Evolutionary conservation across 2,797 vertebrate genomes (phyloP), one percentile per base, ranked within the genome.

Genomic region (Ceyx erithaca): DNA sequence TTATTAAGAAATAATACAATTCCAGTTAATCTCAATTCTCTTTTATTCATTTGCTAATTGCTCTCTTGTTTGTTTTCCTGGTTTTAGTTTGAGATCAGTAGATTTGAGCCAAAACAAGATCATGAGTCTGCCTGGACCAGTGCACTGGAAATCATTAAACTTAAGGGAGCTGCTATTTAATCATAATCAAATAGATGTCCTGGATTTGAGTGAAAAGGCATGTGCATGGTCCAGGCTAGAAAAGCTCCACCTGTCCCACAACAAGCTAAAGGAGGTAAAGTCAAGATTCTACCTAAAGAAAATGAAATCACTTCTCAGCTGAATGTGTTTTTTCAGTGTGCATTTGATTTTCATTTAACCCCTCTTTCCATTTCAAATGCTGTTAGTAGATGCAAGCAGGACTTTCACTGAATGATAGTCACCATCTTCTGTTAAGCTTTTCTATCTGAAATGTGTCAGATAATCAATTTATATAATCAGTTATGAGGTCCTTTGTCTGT

Each of bases 151-250:
- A 45, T 99, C 99, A 23, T 85, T 96, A 58, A 99, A 98, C 94
- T 98, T 99, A 69, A 96, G 98, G 79, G 99, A 99, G 96, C 97
- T 99, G 66, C 97, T 99, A 71, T 99, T 99, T 94, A 99, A 98
- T 92, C 96, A 98, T 81, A 99, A 99, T 98, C 95, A 97, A 43
- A 99, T 99, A 90, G 86, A 85, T 4, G 4, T 89, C 40, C 97
- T 99, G 95, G 98, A 99, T 91, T 98, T 99, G 85, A 98, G 97
- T 22, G 98, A 98, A 91, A 98, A 98, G 6, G 95, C 98, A 26
- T 91, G 94, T 93, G 97, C 96, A 5, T 99, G 99, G 99, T 97
- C 98, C 90, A 94, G 99, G 58, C 97, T 99, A 85, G 99, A 99
- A 97, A 99, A 99, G 64, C 97, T 99, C 9, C 98, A 99, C 90